Conservation (phyloP, 2,113 vertebrate species). For the Cairina moschata region DNA sequence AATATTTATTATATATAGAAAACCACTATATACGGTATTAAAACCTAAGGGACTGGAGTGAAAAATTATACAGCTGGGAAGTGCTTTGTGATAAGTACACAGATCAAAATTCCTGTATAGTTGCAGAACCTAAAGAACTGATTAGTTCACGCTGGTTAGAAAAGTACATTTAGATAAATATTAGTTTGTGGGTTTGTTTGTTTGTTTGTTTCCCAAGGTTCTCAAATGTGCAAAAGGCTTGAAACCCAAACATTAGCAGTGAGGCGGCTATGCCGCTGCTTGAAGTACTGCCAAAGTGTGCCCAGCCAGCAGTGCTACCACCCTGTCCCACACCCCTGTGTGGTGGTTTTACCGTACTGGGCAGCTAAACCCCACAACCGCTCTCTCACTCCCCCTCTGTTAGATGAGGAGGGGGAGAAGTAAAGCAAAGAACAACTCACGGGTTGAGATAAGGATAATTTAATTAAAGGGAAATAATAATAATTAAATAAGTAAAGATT, state of each 20-base stretch:
- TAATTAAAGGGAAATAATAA: no score
- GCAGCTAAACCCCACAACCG: no score
- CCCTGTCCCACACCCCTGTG: background rate
- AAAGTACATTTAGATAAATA: background rate
- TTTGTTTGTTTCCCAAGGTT: background rate
- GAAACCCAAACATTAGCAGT: background rate
- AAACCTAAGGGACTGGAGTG: background rate
- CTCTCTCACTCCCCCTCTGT: no score
- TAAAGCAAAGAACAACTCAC: no score
- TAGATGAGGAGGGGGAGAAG: no score
- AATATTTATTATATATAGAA: constrained; percentile 13
- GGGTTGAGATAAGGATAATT: no score
- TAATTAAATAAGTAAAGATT: no score
- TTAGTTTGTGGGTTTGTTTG: background rate
- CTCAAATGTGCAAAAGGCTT: background rate
- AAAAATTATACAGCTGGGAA: background rate
- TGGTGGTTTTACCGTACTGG: no score
- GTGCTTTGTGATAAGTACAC: background rate
- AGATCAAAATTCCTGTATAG: background rate
- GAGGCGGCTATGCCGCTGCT: background rate
- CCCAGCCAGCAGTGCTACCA: background rate
- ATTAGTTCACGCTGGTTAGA: background rate
- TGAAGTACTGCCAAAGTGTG: background rate
- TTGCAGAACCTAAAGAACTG: background rate
- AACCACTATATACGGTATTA: background rate